These are phyloP conservation scores for Phyllostomus hastatus DNA, from an alignment of 2,113 vertebrate genomes.

Conservation along the genomic window DNA sequence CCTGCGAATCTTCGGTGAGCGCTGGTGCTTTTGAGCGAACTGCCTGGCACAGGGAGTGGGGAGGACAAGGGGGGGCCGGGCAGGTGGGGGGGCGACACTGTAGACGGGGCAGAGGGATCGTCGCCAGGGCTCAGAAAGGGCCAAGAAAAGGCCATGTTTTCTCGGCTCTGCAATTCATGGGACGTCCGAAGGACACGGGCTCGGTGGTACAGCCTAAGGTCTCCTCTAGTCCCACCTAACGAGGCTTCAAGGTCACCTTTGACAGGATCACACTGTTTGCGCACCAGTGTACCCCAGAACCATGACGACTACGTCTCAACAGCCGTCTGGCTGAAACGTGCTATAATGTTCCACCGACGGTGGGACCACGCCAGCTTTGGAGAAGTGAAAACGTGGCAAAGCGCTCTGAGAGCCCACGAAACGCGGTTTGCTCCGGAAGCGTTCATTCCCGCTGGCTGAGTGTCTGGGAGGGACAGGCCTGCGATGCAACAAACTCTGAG, in stretches of 20 bases:
- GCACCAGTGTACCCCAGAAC: background rate
- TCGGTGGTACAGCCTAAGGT: background rate
- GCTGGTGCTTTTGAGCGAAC: background rate
- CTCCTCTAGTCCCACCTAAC: background rate
- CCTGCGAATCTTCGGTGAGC: background rate
- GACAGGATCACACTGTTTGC: background rate
- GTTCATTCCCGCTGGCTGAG: background rate
- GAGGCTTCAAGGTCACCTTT: background rate
- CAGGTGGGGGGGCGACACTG: background rate
- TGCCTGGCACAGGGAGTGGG: no score
- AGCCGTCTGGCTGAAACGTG: background rate
- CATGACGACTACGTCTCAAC: background rate
- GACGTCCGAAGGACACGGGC: background rate
- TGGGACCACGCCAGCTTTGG: background rate
- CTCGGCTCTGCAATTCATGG: no score
- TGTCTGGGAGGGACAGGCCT: background rate
- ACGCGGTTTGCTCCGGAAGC: background rate
- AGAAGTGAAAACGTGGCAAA: background rate
- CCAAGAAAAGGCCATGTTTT: background rate
- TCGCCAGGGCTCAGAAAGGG: background rate
- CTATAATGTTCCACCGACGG: background rate
- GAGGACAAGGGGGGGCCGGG: no score
- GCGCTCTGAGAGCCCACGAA: background rate
- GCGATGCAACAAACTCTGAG: background rate
- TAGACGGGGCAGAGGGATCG: background rate